These are phyloP conservation scores for Pseudolycoriella hygida DNA, from an alignment of 2,888 invertebrate genomes.

Conservation along the genomic window DNA sequence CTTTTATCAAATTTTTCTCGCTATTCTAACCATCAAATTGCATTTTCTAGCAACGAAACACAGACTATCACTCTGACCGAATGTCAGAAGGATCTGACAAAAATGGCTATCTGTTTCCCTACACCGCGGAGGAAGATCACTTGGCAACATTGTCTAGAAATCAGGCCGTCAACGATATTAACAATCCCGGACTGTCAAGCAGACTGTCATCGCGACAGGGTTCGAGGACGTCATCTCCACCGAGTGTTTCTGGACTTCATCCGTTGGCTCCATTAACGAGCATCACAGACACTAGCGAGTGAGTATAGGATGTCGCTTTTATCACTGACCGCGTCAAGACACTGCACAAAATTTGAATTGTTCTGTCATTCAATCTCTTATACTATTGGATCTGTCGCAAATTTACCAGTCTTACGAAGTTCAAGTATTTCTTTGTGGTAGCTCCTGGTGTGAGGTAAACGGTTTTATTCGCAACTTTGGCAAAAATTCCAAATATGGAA, in stretches of 20 bases:
- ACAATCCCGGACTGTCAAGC: constrained; percentile 31
- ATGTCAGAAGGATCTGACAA: constrained; percentile 55
- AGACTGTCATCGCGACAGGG: constrained; percentile 22
- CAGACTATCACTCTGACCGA: constrained; percentile 34
- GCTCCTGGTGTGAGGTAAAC: too few species aligned
- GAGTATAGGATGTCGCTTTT: constrained; percentile 23
- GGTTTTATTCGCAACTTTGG: too few species aligned
- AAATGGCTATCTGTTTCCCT: constrained; percentile 69
- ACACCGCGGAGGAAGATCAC: constrained; percentile 68
- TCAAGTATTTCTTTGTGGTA: too few species aligned
- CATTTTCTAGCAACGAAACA: constrained; percentile 21
- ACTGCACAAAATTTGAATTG: too few species aligned
- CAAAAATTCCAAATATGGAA: too few species aligned
- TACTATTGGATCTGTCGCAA: too few species aligned
- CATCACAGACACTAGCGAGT: constrained; percentile 47
- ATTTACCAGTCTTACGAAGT: too few species aligned
- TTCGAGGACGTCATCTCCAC: constrained; percentile 24
- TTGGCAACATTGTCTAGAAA: constrained; percentile 22
- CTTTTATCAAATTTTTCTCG: not conserved
- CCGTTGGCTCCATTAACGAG: constrained; percentile 41
- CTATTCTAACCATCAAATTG: not conserved
- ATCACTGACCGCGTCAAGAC: too few species aligned
- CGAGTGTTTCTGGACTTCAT: constrained; percentile 34
- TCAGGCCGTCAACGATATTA: constrained; percentile 31
- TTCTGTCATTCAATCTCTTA: too few species aligned